Conservation (phyloP, 2,113 vertebrate genomes). For the Podocnemis expansa region DNA sequence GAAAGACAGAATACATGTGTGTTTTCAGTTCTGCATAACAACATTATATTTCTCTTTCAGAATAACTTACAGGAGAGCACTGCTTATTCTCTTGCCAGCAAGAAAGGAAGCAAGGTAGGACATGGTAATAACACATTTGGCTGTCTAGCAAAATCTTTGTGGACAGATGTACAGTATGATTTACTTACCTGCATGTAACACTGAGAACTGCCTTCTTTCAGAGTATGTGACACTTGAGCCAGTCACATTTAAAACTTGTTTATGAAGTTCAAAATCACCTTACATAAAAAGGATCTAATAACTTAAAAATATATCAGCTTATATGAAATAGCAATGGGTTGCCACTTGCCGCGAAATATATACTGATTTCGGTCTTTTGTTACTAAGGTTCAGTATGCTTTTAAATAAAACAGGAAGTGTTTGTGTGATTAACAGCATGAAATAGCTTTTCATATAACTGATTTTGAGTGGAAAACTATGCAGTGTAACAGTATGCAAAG, state of each 20-base stretch:
- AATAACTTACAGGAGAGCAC: slow-evolving; percentile 62
- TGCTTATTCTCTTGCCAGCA: slow-evolving; percentile 44
- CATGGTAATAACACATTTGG: neutral
- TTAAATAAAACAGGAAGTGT: neutral
- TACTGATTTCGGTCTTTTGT: neutral
- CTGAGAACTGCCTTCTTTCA: neutral
- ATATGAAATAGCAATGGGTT: neutral
- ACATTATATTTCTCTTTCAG: slow-evolving; percentile 47
- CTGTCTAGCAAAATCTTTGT: slow-evolving; percentile 61
- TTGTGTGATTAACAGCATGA: slow-evolving; percentile 39
- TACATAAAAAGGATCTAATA: neutral
- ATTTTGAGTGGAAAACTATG: slow-evolving; percentile 62
- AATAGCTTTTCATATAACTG: slow-evolving; percentile 20
- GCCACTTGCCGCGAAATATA: neutral
- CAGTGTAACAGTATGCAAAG: slow-evolving; percentile 60
- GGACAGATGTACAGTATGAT: slow-evolving; percentile 35
- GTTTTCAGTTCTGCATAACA: neutral
- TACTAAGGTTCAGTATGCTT: slow-evolving; percentile 42
- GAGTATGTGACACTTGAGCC: slow-evolving; percentile 24
- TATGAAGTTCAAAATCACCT: neutral
- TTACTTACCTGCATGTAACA: slow-evolving; percentile 31
- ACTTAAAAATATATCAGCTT: neutral
- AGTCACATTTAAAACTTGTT: neutral
- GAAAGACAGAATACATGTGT: too few relatives aligned
- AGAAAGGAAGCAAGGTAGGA: slow-evolving; percentile 81